phyloP scores from a whole-genome alignment of 2,888 invertebrate genomes.

The Coleophora flavipennella region DNA sequence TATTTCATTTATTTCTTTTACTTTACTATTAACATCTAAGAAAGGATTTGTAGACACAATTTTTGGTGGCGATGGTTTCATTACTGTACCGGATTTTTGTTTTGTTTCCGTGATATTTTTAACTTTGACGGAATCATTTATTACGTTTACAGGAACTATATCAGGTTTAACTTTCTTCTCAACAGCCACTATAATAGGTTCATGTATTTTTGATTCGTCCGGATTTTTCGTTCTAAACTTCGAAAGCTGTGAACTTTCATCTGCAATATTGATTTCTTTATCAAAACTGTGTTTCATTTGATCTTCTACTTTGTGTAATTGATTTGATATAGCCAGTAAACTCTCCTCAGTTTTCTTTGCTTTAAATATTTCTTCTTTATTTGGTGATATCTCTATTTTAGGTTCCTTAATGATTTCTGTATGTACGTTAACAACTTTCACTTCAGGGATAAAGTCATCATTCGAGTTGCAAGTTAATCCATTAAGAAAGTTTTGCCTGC shows the following conservation, averaged over 20 bases:
- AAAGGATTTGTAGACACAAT: constrained; percentile 55
- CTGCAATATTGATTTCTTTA: constrained; percentile 52
- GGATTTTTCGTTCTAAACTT: constrained; percentile 34
- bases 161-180: constrained; percentile 40
- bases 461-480: constrained; percentile 47
- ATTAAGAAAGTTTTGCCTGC: constrained; percentile 62
- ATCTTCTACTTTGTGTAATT: constrained; percentile 62
- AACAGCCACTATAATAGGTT: constrained; percentile 33
- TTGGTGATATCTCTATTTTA: constrained; percentile 17
- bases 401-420: constrained; percentile 29
- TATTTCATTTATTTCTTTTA: constrained; percentile 59
- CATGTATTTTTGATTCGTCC: constrained; percentile 37
- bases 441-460: constrained; percentile 33
- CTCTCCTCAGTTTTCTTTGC: constrained; percentile 66
- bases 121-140: constrained; percentile 40
- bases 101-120: constrained; percentile 20
- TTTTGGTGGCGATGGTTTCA: constrained; percentile 21
- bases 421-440: constrained; percentile 37
- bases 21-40: constrained; percentile 44
- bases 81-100: constrained; percentile 13
- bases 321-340: constrained; percentile 61
- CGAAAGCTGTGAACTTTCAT: constrained; percentile 43
- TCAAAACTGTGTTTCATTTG: constrained; percentile 62
- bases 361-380: constrained; percentile 28
- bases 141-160: constrained; percentile 30